Conservation (phyloP, 1,140 invertebrate genomes). For the Papilio aristodemus region DNA sequence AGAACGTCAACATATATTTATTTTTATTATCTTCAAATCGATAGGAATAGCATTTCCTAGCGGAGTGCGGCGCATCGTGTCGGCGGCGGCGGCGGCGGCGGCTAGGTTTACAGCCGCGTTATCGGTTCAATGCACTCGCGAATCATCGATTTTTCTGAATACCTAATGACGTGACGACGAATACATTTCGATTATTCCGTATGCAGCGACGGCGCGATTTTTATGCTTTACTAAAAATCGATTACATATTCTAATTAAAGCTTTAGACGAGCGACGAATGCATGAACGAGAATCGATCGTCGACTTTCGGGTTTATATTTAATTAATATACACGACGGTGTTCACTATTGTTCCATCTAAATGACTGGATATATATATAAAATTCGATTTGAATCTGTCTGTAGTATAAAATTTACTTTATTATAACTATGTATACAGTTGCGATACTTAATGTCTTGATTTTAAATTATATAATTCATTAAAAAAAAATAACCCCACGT, state of each 20-base stretch:
- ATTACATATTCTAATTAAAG: conserved; percentile 34
- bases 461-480: no score
- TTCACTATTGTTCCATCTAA: not conserved
- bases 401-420: no score
- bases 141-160: conserved; percentile 67
- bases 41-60: conserved; percentile 57
- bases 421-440: no score
- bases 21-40: conserved; percentile 56
- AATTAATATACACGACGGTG: conserved; percentile 29
- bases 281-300: not conserved
- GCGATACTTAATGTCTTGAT: no score
- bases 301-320: conserved; percentile 22
- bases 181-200: conserved; percentile 61
- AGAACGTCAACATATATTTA: conserved; percentile 62
- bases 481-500: no score
- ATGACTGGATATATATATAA: not conserved
- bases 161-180: conserved; percentile 60
- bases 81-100: conserved; percentile 59
- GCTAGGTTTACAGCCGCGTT: conserved; percentile 70
- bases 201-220: conserved; percentile 52
- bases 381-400: not conserved
- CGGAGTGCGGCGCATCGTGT: conserved; percentile 59
- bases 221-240: conserved; percentile 39
- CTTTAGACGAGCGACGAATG: conserved; percentile 3
- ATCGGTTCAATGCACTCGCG: conserved; percentile 78